Base-by-base conservation (phyloP, 92 coral and sea anemone species). In the Epizoanthus scotinus region DNA sequence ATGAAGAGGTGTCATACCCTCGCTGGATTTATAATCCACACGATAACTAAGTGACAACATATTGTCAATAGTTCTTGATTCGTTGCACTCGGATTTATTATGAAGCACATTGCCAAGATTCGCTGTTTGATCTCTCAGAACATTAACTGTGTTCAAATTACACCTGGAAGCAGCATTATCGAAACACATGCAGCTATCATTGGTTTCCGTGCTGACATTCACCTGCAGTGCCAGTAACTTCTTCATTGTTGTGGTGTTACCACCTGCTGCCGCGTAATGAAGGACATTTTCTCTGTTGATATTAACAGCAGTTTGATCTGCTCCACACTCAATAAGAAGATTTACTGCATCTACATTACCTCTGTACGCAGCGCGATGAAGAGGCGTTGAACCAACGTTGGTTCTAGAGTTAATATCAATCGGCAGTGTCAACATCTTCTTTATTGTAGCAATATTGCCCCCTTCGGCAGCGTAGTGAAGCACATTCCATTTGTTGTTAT, bases 261-360 rank as follows among this genome's bases (percentile, higher is more conserved):
- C 69, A 31, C 55, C 81, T 7, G 7, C 10, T 57, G 67, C 18
- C 6, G 81, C 81, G 38, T 13, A 40, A 8, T 78, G 71, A 3
- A 61, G 60, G n/a, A 61, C 19, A n/a, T n/a, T 49, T 6, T 34
- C 78, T 17, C 20, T 8, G 10, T 73, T 78, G 40, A 27, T 67
- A 62, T 88, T 92, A 1, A 63, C 54, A 20, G 82, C 84, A 56
- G 79, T 81, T 40, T 84, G 64, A 73, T 83, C 24, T 1, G 82
- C 82, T 0, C 77, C 87, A 10, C 53, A 9, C 1, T 29, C 13
- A 2, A 84, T 52, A 6, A 83, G 64, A 34, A 10, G 18, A 38
- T 54, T 5, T 6, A 84, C 18, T 25, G 87, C 87, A 19, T 74
- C 50, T 38, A 64, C 36, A 15, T 75, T 74, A 13, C 77, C 87